phyloP scores from a whole-genome alignment of 2,113 vertebrate genomes.

The Corythaixoides concolor region DNA sequence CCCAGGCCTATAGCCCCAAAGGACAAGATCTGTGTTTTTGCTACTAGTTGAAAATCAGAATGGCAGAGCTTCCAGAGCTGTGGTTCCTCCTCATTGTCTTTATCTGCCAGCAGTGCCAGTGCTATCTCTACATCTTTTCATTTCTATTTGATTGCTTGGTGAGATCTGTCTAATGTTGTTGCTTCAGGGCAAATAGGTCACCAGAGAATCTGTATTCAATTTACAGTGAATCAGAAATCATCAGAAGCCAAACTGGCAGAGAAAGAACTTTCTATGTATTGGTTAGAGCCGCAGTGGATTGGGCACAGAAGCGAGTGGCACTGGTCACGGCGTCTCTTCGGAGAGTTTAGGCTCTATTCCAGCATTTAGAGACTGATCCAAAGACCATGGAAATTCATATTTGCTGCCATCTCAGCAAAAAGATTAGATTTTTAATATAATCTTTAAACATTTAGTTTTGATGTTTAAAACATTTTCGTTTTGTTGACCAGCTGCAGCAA shows the following conservation, averaged over 20 bases:
- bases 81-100: not conserved
- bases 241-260: not conserved
- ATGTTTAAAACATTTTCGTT: not conserved
- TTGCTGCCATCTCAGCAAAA: not conserved
- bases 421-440: not conserved
- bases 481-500: not conserved
- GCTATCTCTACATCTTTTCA: not conserved
- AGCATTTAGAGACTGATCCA: not conserved
- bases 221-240: not conserved
- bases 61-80: not conserved
- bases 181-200: not conserved
- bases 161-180: not conserved
- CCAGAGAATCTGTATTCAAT: not conserved
- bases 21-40: not conserved
- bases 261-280: not conserved
- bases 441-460: not conserved
- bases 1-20: not conserved
- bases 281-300: not conserved
- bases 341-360: not conserved
- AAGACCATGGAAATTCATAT: not conserved
- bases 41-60: not conserved
- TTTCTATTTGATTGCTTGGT: not conserved
- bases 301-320: rapidly evolving
- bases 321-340: not conserved
- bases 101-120: not conserved